Conservation (phyloP, 2,888 invertebrate species). For the Dolichomitus sp. region DNA sequence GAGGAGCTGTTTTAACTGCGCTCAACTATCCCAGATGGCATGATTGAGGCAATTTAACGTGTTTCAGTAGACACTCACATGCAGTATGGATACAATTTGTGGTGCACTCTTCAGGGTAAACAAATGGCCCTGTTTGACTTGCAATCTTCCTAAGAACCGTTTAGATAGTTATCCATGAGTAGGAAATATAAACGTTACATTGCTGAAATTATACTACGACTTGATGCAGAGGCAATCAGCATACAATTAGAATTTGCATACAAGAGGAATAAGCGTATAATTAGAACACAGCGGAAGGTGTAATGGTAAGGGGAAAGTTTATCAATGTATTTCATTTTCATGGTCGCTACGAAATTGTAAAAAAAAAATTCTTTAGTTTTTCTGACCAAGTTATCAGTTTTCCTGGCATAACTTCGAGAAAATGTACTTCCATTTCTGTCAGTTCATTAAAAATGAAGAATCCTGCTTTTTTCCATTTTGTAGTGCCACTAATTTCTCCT, state of each 20-base stretch:
- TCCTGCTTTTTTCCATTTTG: too few relatives aligned
- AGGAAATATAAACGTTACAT: background rate
- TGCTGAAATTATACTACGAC: background rate
- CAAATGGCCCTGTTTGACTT: background rate
- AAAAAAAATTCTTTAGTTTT: too few relatives aligned
- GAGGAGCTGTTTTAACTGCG: background rate
- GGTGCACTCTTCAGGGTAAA: background rate
- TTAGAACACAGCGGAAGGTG: background rate
- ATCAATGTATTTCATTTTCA: background rate
- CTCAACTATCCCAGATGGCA: background rate
- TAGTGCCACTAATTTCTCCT: too few relatives aligned
- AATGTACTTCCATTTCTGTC: too few relatives aligned
- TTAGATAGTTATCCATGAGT: background rate
- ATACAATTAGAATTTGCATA: background rate
- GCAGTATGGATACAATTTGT: background rate
- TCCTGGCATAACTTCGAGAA: too few relatives aligned
- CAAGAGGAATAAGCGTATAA: background rate
- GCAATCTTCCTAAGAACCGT: background rate
- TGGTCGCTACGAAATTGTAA: too few relatives aligned
- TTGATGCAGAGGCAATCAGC: background rate
- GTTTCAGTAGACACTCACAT: background rate
- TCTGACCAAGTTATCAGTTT: too few relatives aligned
- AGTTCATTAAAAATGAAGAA: too few relatives aligned
- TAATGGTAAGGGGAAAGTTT: background rate
- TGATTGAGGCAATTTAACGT: slow-evolving; percentile 13